Percentiles rank a stretch among this genome's conserved stretches.
These are phyloP conservation scores for Drosophila macrothrix DNA, from an alignment of 2,888 invertebrate genomes.

Conservation along the genomic window DNA sequence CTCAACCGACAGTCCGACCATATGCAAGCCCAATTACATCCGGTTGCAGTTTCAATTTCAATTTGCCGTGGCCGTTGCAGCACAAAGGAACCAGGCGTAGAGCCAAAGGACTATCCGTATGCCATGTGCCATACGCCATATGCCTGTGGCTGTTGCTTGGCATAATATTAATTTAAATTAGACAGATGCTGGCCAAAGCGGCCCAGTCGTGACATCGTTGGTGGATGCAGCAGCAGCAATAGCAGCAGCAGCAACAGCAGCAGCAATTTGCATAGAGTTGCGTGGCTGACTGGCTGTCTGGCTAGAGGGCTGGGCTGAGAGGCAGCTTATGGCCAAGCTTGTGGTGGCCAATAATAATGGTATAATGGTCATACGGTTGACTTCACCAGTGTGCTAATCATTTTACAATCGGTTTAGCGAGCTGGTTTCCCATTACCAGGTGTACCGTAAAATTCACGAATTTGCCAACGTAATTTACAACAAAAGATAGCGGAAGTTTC, in stretches of 20 bases:
- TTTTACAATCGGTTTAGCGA: slow-evolving; percentile 61
- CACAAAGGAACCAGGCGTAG: slow-evolving; percentile 25
- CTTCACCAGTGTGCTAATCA: slow-evolving; percentile 59
- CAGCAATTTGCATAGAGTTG: slow-evolving; percentile 32
- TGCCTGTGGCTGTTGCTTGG: slow-evolving; percentile 50
- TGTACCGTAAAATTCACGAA: slow-evolving; percentile 63
- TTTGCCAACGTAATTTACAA: slow-evolving; percentile 36
- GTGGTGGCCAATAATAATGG: slow-evolving; percentile 43
- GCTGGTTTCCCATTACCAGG: slow-evolving; percentile 20
- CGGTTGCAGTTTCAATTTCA: slow-evolving; percentile 82
- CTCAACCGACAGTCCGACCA: slow-evolving; percentile 42
- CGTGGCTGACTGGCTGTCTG: not conserved
- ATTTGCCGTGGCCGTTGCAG: slow-evolving; percentile 56
- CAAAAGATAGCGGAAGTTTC: slow-evolving; percentile 22
- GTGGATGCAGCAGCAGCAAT: not conserved
- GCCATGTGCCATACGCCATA: slow-evolving; percentile 25
- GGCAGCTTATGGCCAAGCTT: slow-evolving; percentile 48
- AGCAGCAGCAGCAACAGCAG: slow-evolving; percentile 10
- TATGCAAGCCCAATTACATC: slow-evolving; percentile 80
- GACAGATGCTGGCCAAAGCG: slow-evolving; percentile 60
- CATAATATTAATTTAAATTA: slow-evolving; percentile 81
- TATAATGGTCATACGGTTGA: slow-evolving; percentile 48
- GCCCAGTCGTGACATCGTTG: slow-evolving; percentile 24
- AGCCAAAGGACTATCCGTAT: slow-evolving; percentile 46
- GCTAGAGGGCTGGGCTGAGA: not conserved